These are phyloP conservation scores for Pseudolaguvia tuberculata DNA, from an alignment of 2,113 vertebrate genomes.

Conservation along the genomic window DNA sequence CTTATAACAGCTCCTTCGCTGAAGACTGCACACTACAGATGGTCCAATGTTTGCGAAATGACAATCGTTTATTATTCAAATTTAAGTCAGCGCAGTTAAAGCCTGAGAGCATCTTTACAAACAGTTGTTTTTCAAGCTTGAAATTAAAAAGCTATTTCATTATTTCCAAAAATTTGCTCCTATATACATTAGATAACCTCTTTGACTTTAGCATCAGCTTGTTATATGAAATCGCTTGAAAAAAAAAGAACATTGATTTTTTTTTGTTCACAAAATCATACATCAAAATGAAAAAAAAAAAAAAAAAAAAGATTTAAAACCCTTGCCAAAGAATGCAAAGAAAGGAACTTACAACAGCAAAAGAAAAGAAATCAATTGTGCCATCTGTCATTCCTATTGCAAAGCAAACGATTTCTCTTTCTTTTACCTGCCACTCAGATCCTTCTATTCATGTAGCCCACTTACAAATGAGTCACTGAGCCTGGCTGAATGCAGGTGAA, in stretches of 20 bases:
- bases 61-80: constrained; percentile 5
- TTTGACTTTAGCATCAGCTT: not conserved
- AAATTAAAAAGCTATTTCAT: not conserved
- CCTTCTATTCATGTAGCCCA: constrained; percentile 15
- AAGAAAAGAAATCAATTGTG: constrained; percentile 10
- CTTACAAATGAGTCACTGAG: constrained; percentile 20
- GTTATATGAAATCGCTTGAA: not conserved
- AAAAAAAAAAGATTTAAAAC: too few relatives aligned
- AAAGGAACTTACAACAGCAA: not conserved
- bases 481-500: constrained; percentile 13
- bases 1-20: constrained; percentile 1
- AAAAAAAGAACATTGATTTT: constrained; percentile 8
- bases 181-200: not conserved
- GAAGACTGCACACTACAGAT: constrained; percentile 15
- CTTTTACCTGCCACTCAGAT: constrained; percentile 27
- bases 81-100: not conserved
- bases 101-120: not conserved
- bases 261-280: not conserved
- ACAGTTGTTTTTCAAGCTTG: not conserved
- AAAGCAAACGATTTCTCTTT: not conserved
- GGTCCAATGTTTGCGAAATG: constrained; percentile 6
- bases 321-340: not conserved
- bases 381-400: not conserved
- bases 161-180: constrained; percentile 4
- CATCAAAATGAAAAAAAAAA: not conserved